Evolutionary conservation across 30 jellyfish, hydroid and myxozoan species (phyloP).

Genomic region (Hydra vulgaris): DNA sequence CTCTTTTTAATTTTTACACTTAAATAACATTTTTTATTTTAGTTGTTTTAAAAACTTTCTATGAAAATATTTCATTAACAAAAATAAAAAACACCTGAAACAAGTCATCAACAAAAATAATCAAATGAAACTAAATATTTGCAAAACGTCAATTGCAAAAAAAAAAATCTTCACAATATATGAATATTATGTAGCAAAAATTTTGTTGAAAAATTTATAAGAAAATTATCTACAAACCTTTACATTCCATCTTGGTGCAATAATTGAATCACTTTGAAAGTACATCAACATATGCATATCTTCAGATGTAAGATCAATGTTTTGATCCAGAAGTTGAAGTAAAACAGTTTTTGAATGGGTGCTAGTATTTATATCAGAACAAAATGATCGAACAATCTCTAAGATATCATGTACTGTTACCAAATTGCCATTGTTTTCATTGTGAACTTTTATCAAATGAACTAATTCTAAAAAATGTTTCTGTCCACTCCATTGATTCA

Average conservation of each 20-base stretch:
- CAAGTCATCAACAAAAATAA: too few relatives aligned
- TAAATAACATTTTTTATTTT: too few relatives aligned
- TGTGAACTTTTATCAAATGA: constrained; percentile 32
- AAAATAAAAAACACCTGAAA: too few relatives aligned
- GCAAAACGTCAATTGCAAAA: too few relatives aligned
- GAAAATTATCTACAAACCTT: too few relatives aligned
- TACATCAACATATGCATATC: constrained; percentile 53
- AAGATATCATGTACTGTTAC: constrained; percentile 59
- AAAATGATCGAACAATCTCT: constrained; percentile 67
- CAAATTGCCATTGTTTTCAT: constrained; percentile 31
- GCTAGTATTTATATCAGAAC: constrained; percentile 47
- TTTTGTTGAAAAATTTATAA: too few relatives aligned
- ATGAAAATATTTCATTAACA: too few relatives aligned
- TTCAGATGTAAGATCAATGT: constrained; percentile 57
- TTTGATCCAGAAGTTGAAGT: constrained; percentile 42
- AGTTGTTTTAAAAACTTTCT: too few relatives aligned
- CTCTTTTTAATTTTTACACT: too few relatives aligned
- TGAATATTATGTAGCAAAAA: too few relatives aligned
- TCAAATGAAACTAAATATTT: too few relatives aligned
- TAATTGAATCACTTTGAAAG: constrained; percentile 65
- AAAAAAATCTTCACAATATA: too few relatives aligned
- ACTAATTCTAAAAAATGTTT: constrained; percentile 2
- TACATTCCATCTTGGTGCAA: constrained; percentile 43
- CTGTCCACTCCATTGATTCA: background rate
- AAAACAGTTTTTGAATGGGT: constrained; percentile 49